A percentile compares a stretch with the other conserved stretches of the same genome.
phyloP scores from a whole-genome alignment of 2,113 vertebrate genomes.

The Tretioscincus oriximinensis region DNA sequence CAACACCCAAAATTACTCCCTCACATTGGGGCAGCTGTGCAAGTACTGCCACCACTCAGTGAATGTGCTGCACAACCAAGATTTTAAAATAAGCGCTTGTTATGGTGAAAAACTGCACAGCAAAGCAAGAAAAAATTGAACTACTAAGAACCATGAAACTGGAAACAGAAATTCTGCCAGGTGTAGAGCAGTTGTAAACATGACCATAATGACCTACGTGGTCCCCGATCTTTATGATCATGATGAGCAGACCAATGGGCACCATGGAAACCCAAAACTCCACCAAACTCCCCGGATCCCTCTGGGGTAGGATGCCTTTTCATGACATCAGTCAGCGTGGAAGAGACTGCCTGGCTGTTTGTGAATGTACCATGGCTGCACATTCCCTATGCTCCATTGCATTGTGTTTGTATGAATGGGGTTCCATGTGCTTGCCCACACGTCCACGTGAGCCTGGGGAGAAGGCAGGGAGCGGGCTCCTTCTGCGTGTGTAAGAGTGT shows the following conservation, averaged over 20 bases:
- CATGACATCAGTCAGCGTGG: slow-evolving; percentile 62
- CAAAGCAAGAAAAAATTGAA: too few species aligned
- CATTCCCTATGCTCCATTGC: slow-evolving; percentile 70
- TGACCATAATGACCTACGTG: too few species aligned
- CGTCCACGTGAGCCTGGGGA: slow-evolving; percentile 76
- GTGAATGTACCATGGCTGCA: slow-evolving; percentile 73
- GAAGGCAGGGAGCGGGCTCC: slow-evolving; percentile 43
- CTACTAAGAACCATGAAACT: too few species aligned
- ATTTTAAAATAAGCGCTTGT: too few species aligned
- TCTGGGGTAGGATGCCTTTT: slow-evolving; percentile 59
- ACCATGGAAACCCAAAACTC: slow-evolving; percentile 51
- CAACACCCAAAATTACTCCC: too few species aligned
- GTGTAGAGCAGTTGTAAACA: too few species aligned
- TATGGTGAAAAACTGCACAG: too few species aligned
- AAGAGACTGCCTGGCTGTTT: slow-evolving; percentile 60
- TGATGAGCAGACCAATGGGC: slow-evolving; percentile 43
- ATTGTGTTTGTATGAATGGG: slow-evolving; percentile 81
- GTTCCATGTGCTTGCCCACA: slow-evolving; percentile 76
- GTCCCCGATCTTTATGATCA: slow-evolving; percentile 17
- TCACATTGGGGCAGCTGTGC: too few species aligned
- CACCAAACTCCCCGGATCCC: slow-evolving; percentile 57
- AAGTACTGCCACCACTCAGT: too few species aligned
- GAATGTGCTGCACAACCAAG: too few species aligned
- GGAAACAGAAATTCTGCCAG: too few species aligned
- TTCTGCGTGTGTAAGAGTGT: background rate